Conservation (phyloP, 2,888 invertebrate genomes). For the Cephus sareptanus region DNA sequence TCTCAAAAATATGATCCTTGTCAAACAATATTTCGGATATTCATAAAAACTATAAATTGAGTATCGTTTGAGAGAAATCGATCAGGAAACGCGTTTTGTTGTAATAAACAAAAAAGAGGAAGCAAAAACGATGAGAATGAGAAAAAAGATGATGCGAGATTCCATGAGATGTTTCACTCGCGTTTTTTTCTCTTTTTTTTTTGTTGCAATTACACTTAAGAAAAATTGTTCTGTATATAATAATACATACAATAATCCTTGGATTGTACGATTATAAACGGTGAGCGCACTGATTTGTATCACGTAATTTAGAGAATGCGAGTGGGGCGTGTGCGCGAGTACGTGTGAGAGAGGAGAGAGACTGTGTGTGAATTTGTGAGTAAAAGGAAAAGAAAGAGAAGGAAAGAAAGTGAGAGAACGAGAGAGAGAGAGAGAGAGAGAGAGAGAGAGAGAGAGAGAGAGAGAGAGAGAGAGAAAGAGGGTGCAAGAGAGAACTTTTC, state of each 20-base stretch:
- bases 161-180: slow-evolving; percentile 34
- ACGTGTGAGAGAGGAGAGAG: neutral
- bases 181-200: slow-evolving; percentile 38
- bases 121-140: slow-evolving; percentile 10
- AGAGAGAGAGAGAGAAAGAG: neutral
- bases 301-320: slow-evolving; percentile 34
- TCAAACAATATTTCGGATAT: too few species aligned
- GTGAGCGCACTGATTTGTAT: slow-evolving; percentile 60
- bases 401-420: neutral
- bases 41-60: too few species aligned
- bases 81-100: slow-evolving; percentile 1
- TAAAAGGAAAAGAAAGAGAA: neutral
- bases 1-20: too few species aligned
- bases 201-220: slow-evolving; percentile 37
- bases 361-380: neutral
- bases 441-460: too few species aligned
- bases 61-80: too few species aligned
- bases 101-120: neutral
- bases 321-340: slow-evolving; percentile 7
- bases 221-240: slow-evolving; percentile 41
- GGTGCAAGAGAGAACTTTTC: neutral
- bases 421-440: too few species aligned
- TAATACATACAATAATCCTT: slow-evolving; percentile 49
- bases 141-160: slow-evolving; percentile 5
- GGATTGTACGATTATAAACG: slow-evolving; percentile 57